A percentile compares a stretch with the other conserved stretches of the same genome.
Evolutionary conservation across 2,113 vertebrate species (phyloP).

Genomic region (Pseudorasbora parva): DNA sequence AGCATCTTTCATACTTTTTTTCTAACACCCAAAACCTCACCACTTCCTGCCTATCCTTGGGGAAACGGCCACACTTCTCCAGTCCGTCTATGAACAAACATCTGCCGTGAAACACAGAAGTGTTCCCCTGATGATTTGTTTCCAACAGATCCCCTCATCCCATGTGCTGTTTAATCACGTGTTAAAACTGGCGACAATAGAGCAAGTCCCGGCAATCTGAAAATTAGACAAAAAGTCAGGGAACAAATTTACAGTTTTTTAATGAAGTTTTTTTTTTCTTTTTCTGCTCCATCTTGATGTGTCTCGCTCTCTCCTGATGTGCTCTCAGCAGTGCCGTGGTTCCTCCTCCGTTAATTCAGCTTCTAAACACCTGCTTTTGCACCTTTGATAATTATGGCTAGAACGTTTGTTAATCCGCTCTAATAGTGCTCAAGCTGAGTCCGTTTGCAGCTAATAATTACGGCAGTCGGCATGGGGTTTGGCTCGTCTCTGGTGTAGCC

Average conservation of each 20-base stretch:
- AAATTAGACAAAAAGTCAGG: conserved; percentile 64
- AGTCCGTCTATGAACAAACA: conserved; percentile 71
- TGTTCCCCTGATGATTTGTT: conserved; percentile 65
- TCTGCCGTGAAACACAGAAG: conserved; percentile 65
- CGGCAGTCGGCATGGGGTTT: conserved; percentile 74
- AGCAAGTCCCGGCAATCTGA: conserved; percentile 60
- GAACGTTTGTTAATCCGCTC: conserved; percentile 78
- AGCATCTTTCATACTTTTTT: conserved; percentile 37
- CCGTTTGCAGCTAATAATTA: conserved; percentile 83
- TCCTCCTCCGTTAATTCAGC: conserved; percentile 75
- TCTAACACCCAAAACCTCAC: conserved; percentile 61
- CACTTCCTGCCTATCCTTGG: conserved; percentile 50
- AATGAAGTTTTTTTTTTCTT: conserved; percentile 58
- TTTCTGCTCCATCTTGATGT: conserved; percentile 47
- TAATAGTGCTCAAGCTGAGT: conserved; percentile 79
- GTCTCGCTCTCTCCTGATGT: conserved; percentile 50
- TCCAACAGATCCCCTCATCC: conserved; percentile 58
- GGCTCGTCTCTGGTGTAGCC: conserved; percentile 68
- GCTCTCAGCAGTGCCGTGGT: conserved; percentile 53
- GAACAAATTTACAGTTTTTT: conserved; percentile 65
- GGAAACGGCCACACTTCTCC: conserved; percentile 59
- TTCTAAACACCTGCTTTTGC: conserved; percentile 73
- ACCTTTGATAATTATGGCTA: conserved; percentile 80
- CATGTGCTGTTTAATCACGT: conserved; percentile 72
- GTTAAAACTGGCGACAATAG: conserved; percentile 61